Conservation (phyloP, 2,888 invertebrate genomes). For the Marronus borbonicus region DNA sequence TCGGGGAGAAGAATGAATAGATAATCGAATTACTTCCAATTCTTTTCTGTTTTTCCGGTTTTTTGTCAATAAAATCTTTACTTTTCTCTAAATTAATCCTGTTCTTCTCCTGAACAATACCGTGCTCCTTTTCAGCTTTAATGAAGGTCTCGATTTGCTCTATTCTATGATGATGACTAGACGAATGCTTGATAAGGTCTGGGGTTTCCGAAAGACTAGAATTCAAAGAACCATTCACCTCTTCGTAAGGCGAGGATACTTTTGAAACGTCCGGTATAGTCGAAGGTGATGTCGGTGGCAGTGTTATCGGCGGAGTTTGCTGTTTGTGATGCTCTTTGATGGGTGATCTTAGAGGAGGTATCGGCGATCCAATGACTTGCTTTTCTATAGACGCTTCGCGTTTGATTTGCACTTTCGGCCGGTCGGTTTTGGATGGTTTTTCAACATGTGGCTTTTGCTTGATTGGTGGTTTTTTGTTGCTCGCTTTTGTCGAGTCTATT, state of each 20-base stretch:
- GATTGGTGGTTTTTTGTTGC: slow-evolving; percentile 67
- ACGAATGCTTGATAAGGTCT: slow-evolving; percentile 70
- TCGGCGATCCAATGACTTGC: slow-evolving; percentile 34
- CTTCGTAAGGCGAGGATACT: slow-evolving; percentile 55
- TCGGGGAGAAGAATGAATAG: slow-evolving; percentile 73
- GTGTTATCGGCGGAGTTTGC: background rate
- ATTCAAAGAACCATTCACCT: slow-evolving; percentile 52
- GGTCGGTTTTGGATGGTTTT: slow-evolving; percentile 57
- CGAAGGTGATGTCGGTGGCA: slow-evolving; percentile 56
- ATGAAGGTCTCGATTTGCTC: slow-evolving; percentile 52
- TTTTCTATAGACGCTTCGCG: slow-evolving; percentile 25
- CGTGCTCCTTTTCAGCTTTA: slow-evolving; percentile 55
- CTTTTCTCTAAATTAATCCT: slow-evolving; percentile 46
- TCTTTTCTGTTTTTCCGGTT: slow-evolving; percentile 70
- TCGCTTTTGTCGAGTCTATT: slow-evolving; percentile 73
- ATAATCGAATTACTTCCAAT: slow-evolving; percentile 80
- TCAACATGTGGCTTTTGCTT: slow-evolving; percentile 70
- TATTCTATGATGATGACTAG: slow-evolving; percentile 60
- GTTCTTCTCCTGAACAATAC: slow-evolving; percentile 51
- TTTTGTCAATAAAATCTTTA: slow-evolving; percentile 53
- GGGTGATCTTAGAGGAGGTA: slow-evolving; percentile 42
- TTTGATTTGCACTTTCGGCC: slow-evolving; percentile 28
- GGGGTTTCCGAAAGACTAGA: slow-evolving; percentile 69
- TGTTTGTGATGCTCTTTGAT: slow-evolving; percentile 7
- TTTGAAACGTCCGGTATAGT: slow-evolving; percentile 68